A percentile compares a stretch with the other conserved stretches of the same genome.
Conservation (phyloP, 2,888 invertebrate genomes). For the Drosophila nr. perissopoda region DNA sequence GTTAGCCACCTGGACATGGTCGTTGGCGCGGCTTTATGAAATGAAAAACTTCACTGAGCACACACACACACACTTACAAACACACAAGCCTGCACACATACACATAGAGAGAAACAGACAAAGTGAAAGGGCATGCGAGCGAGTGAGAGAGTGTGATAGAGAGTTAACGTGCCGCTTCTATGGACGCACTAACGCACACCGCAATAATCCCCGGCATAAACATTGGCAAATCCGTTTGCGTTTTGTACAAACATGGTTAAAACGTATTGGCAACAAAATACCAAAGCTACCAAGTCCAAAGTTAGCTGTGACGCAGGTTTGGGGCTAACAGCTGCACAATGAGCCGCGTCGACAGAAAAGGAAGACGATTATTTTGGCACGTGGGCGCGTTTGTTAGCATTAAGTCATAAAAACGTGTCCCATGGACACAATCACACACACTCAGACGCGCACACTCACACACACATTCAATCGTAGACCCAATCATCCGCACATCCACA, state of each 20-base stretch:
- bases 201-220: conserved; percentile 78
- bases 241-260: conserved; percentile 79
- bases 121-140: neutral
- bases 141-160: conserved; percentile 13
- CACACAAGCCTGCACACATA: conserved; percentile 18
- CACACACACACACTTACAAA: conserved; percentile 31
- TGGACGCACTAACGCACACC: conserved; percentile 77
- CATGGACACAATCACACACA: conserved; percentile 54
- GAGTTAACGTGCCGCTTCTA: conserved; percentile 21
- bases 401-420: conserved; percentile 81
- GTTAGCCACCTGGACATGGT: conserved; percentile 56
- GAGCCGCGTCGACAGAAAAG: conserved; percentile 78
- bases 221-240: conserved; percentile 80
- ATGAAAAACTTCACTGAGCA: conserved; percentile 53
- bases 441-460: conserved; percentile 13
- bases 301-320: conserved; percentile 1
- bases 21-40: conserved; percentile 45
- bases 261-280: conserved; percentile 80
- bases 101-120: conserved; percentile 18
- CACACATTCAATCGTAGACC: neutral
- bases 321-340: conserved; percentile 66
- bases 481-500: conserved; percentile 7
- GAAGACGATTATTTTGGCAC: conserved; percentile 81
- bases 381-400: conserved; percentile 81
- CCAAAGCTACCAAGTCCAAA: conserved; percentile 48